Conservation (phyloP, 2,888 invertebrate genomes). For the Melieria crassipennis region DNA sequence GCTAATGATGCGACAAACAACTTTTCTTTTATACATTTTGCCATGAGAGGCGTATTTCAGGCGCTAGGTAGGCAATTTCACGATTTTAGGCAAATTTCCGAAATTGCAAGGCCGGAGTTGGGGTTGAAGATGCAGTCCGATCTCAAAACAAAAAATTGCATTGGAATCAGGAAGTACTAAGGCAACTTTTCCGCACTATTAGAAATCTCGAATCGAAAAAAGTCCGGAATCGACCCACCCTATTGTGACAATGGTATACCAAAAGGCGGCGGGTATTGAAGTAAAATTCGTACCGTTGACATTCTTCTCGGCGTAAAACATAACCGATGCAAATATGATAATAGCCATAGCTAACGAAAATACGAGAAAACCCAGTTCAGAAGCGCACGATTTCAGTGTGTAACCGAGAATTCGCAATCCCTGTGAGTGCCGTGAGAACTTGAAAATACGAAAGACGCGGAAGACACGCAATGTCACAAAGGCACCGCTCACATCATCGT, state of each 20-base stretch:
- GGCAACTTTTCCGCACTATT: too few relatives aligned
- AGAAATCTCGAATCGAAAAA: too few relatives aligned
- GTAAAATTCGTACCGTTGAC: conserved; percentile 97
- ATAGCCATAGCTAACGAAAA: conserved; percentile 99
- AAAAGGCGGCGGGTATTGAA: conserved; percentile 99
- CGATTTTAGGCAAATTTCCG: too few relatives aligned
- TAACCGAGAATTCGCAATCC: conserved; percentile 98
- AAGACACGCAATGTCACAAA: conserved; percentile 99
- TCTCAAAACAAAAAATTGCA: too few relatives aligned
- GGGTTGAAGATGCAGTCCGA: too few relatives aligned
- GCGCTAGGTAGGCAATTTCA: too few relatives aligned
- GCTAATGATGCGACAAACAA: too few relatives aligned
- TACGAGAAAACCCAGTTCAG: conserved; percentile 98
- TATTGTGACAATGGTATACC: conserved; percentile 99
- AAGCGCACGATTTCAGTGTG: conserved; percentile 98
- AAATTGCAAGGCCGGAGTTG: too few relatives aligned
- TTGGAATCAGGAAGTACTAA: too few relatives aligned
- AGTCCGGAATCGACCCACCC: too few relatives aligned
- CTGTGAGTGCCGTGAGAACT: conserved; percentile 99
- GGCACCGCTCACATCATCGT: conserved; percentile 98
- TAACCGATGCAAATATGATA: conserved; percentile 99
- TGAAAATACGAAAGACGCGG: conserved; percentile 99
- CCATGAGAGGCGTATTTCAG: too few relatives aligned
- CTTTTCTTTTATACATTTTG: too few relatives aligned
- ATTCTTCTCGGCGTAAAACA: conserved; percentile 99